A percentile compares a stretch with the other conserved stretches of the same genome.
Conservation (phyloP, 1,140 invertebrate species). For the Drosophila jambulina region DNA sequence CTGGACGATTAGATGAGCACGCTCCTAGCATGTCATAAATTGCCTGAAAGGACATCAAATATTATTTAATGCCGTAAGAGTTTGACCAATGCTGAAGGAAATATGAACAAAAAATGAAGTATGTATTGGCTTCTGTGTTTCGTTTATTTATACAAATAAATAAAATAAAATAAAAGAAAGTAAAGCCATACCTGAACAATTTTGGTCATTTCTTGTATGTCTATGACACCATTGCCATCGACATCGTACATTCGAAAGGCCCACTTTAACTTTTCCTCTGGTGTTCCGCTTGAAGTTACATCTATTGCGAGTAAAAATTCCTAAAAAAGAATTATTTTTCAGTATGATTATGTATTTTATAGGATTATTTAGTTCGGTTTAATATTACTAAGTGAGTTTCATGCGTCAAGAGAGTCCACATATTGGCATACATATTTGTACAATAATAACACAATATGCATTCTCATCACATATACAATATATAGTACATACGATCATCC, state of each 20-base stretch:
- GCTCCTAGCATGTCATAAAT: conserved; percentile 99
- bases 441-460: conserved; percentile 43
- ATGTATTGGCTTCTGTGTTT: neutral
- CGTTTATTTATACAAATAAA: neutral
- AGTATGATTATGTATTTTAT: neutral
- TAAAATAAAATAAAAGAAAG: neutral
- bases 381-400: conserved; percentile 11
- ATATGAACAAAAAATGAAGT: too few relatives aligned
- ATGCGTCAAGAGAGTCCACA: conserved; percentile 29
- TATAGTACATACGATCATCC: conserved; percentile 22
- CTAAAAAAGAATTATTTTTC: conserved; percentile 85
- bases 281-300: conserved; percentile 98
- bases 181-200: conserved; percentile 92
- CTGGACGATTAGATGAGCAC: conserved; percentile 95
- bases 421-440: conserved; percentile 19
- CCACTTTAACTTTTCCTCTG: conserved; percentile 99
- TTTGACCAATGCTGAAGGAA: neutral
- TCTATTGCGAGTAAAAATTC: conserved; percentile 99
- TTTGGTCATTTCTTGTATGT: conserved; percentile 98
- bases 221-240: conserved; percentile 99
- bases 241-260: conserved; percentile 99
- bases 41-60: conserved; percentile 89
- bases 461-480: conserved; percentile 42
- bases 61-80: neutral
- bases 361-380: conserved; percentile 3